phyloP scores from a whole-genome alignment of 1,140 invertebrate species.

The Marisa cornuarietis region DNA sequence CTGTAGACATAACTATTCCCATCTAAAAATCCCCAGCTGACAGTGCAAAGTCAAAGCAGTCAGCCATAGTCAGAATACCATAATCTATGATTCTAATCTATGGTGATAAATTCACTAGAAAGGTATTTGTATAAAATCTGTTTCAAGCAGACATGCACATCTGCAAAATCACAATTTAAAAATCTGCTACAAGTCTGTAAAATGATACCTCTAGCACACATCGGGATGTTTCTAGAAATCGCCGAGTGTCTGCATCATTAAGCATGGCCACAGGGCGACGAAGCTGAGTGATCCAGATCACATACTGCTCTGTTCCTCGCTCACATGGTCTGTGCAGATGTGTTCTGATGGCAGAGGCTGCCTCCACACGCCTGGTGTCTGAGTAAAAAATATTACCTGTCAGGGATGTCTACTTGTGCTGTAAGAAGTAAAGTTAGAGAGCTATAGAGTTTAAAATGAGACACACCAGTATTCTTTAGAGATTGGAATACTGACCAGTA shows the following conservation, averaged over 20 bases:
- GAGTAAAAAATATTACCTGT: not conserved
- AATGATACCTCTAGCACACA: slow-evolving; percentile 31
- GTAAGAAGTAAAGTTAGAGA: too few relatives aligned
- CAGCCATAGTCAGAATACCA: too few relatives aligned
- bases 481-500: too few relatives aligned
- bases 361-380: not conserved
- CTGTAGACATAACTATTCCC: too few relatives aligned
- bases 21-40: too few relatives aligned
- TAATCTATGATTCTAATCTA: too few relatives aligned
- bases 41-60: too few relatives aligned
- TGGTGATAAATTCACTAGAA: too few relatives aligned
- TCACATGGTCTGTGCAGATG: slow-evolving; percentile 20
- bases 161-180: not conserved
- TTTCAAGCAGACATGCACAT: not conserved
- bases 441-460: too few relatives aligned
- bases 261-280: slow-evolving; percentile 25
- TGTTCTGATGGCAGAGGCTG: not conserved
- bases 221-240: slow-evolving; percentile 25
- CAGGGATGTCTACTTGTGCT: too few relatives aligned
- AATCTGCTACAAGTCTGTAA: not conserved
- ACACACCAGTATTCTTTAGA: too few relatives aligned
- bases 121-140: not conserved
- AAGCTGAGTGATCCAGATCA: slow-evolving; percentile 36
- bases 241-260: slow-evolving; percentile 25
- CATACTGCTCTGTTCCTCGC: slow-evolving; percentile 32